A percentile compares a stretch with the other conserved stretches of the same genome.
Conservation (phyloP, 2,797 vertebrate genomes). For the Sebastes kiyomatsui region DNA sequence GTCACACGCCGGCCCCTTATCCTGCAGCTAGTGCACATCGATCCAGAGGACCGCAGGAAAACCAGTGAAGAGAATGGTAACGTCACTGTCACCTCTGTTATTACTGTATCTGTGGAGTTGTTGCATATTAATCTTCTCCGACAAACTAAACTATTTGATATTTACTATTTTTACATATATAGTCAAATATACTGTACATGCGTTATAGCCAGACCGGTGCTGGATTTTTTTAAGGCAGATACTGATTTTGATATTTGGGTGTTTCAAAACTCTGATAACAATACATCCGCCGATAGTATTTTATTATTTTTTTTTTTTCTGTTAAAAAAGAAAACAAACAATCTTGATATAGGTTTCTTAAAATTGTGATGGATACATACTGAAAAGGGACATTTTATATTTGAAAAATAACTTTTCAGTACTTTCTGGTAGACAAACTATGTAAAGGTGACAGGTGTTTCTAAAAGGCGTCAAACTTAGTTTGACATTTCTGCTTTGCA, state of each 20-base stretch:
- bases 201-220: not conserved
- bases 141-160: not conserved
- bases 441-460: not conserved
- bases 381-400: not conserved
- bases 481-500: not conserved
- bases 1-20: slow-evolving; percentile 97
- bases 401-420: not conserved
- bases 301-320: not conserved
- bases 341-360: not conserved
- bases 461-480: not conserved
- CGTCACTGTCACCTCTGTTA: not conserved
- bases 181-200: not conserved
- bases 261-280: not conserved
- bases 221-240: not conserved
- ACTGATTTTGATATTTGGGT: not conserved
- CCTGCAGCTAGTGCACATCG: slow-evolving; percentile 95
- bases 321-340: not conserved
- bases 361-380: not conserved
- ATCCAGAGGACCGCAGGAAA: slow-evolving; percentile 91
- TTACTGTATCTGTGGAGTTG: not conserved
- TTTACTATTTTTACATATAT: not conserved
- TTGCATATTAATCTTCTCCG: not conserved
- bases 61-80: slow-evolving; percentile 94
- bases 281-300: too few relatives aligned
- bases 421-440: not conserved